Evolutionary conservation across 1,140 invertebrate species (phyloP).

Genomic region (Aethina tumida): DNA sequence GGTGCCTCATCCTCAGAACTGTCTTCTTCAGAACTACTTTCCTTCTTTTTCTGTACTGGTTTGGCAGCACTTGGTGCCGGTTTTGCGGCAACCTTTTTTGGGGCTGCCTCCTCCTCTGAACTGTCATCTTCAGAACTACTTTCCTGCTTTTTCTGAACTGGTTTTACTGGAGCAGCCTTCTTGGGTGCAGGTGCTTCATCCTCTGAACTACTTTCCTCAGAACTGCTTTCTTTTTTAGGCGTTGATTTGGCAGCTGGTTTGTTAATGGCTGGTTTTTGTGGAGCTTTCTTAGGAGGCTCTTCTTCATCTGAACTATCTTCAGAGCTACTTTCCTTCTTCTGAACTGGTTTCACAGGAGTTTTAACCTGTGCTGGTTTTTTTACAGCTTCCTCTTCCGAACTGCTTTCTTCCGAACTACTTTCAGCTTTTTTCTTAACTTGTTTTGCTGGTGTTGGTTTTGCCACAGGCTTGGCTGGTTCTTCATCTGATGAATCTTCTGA

Average conservation of each 20-base stretch:
- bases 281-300: background rate
- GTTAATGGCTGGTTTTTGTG: constrained; percentile 1
- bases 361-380: constrained; percentile 1
- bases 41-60: constrained; percentile 11
- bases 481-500: constrained; percentile 21
- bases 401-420: constrained; percentile 12
- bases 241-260: constrained; percentile 8
- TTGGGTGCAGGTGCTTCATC: constrained; percentile 9
- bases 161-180: background rate
- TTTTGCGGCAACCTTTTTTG: constrained; percentile 3
- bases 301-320: constrained; percentile 12
- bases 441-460: constrained; percentile 5
- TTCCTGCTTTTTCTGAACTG: constrained; percentile 10
- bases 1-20: constrained; percentile 15
- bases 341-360: constrained; percentile 14
- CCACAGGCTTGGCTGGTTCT: constrained; percentile 16
- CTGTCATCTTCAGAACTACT: constrained; percentile 16
- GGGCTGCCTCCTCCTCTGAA: constrained; percentile 20
- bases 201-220: constrained; percentile 25
- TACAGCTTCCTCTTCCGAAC: constrained; percentile 19
- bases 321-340: constrained; percentile 20
- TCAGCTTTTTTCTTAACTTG: constrained; percentile 13
- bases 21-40: constrained; percentile 19
- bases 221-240: constrained; percentile 27
- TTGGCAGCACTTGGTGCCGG: background rate